Evolutionary conservation across 2,888 invertebrate genomes (phyloP).

Genomic region (Rugalucina vietnamica): DNA sequence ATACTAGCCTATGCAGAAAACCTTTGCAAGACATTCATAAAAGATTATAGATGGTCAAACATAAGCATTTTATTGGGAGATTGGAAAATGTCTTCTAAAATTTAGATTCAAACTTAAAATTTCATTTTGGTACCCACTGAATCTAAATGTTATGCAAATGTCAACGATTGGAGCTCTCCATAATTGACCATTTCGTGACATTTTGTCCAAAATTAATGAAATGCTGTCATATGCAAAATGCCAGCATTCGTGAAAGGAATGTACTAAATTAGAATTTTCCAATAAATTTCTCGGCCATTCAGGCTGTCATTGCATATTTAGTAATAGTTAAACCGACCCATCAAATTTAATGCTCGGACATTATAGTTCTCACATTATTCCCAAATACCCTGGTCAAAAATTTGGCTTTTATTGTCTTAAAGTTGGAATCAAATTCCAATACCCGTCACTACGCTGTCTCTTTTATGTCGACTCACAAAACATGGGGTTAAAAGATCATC

Average conservation of each 20-base stretch:
- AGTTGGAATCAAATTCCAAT: slow-evolving; percentile 65
- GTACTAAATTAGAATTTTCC: slow-evolving; percentile 9
- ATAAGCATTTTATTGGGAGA: too few relatives aligned
- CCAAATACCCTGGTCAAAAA: slow-evolving; percentile 49
- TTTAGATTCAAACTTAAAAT: too few relatives aligned
- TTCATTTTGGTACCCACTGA: too few relatives aligned
- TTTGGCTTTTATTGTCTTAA: slow-evolving; percentile 63
- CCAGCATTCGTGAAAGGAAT: background rate
- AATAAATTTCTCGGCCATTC: slow-evolving; percentile 10
- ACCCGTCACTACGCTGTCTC: slow-evolving; percentile 48
- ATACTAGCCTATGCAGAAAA: too few relatives aligned
- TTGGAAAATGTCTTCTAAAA: too few relatives aligned
- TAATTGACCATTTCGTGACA: slow-evolving; percentile 12
- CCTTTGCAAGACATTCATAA: too few relatives aligned
- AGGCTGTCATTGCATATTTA: slow-evolving; percentile 12
- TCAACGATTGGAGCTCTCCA: background rate
- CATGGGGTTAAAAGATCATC: slow-evolving; percentile 53
- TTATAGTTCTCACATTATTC: slow-evolving; percentile 66
- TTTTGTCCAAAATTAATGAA: slow-evolving; percentile 8
- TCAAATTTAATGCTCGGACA: slow-evolving; percentile 33
- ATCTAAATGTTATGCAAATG: slow-evolving; percentile 4
- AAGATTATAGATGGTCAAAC: too few relatives aligned
- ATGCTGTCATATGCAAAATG: slow-evolving; percentile 5
- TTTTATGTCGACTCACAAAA: slow-evolving; percentile 57
- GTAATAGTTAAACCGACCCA: slow-evolving; percentile 10